Evolutionary conservation across 2,888 invertebrate species (phyloP).

Genomic region (Pterostichus niger): DNA sequence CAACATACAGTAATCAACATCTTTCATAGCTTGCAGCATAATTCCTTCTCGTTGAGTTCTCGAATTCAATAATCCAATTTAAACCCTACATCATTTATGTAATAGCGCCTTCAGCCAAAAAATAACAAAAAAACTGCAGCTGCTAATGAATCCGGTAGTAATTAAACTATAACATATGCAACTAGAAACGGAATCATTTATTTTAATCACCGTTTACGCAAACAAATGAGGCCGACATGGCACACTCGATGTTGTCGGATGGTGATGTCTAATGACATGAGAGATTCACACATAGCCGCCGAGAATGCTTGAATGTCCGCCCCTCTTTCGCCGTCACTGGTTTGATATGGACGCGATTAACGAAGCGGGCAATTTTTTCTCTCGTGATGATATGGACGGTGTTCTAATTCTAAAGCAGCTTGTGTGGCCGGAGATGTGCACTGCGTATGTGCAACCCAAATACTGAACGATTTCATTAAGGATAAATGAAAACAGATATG

Average conservation of each 20-base stretch:
- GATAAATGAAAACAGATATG: not conserved
- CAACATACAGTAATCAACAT: not conserved
- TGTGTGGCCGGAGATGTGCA: slow-evolving; percentile 55
- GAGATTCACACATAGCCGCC: slow-evolving; percentile 46
- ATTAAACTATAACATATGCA: slow-evolving; percentile 60
- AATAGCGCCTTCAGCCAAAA: slow-evolving; percentile 28
- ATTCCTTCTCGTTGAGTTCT: not conserved
- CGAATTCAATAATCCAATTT: slow-evolving; percentile 47
- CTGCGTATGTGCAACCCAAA: slow-evolving; percentile 34
- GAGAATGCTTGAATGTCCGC: not conserved
- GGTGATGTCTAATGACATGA: slow-evolving; percentile 13
- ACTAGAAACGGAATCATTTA: slow-evolving; percentile 62
- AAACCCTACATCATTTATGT: slow-evolving; percentile 21
- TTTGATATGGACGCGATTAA: slow-evolving; percentile 46
- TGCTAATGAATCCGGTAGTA: slow-evolving; percentile 64
- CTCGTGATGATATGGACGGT: slow-evolving; percentile 25
- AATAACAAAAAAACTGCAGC: slow-evolving; percentile 48
- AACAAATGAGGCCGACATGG: slow-evolving; percentile 64
- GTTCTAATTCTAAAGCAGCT: slow-evolving; percentile 53
- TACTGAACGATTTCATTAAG: slow-evolving; percentile 30
- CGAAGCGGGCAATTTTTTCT: slow-evolving; percentile 59
- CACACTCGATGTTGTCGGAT: slow-evolving; percentile 20
- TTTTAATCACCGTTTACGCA: slow-evolving; percentile 66
- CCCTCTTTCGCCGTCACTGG: slow-evolving; percentile 10
- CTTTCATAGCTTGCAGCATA: slow-evolving; percentile 8